A percentile compares a stretch with the other conserved stretches of the same genome.
Conservation (phyloP, 2,113 vertebrate species). For the Parotia lawesii region DNA sequence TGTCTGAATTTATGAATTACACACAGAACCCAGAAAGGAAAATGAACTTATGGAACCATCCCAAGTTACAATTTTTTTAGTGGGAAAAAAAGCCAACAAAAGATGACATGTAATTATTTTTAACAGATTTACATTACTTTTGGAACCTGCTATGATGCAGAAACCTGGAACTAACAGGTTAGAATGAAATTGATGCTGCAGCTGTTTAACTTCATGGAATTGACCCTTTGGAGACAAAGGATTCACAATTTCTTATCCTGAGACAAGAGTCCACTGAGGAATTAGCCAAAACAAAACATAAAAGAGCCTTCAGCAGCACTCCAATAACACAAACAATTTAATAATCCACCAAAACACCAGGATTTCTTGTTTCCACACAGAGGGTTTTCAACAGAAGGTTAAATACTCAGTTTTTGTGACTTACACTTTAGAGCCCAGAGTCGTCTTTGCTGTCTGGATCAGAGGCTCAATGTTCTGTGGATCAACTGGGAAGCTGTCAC, state of each 20-base stretch:
- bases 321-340: background rate
- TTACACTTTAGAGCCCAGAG: slow-evolving; percentile 96
- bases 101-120: rapidly evolving
- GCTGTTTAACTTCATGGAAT: background rate
- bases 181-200: background rate
- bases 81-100: rapidly evolving
- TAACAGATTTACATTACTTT: background rate
- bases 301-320: background rate
- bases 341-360: background rate
- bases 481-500: slow-evolving; percentile 88
- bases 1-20: background rate
- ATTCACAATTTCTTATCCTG: background rate
- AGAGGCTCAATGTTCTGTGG: slow-evolving; percentile 85
- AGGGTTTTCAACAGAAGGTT: rapidly evolving
- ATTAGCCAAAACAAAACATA: background rate
- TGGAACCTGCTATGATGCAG: background rate
- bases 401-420: background rate
- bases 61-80: rapidly evolving
- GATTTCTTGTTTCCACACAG: background rate
- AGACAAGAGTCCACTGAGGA: background rate
- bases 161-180: background rate
- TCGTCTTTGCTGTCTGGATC: slow-evolving; percentile 96
- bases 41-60: background rate
- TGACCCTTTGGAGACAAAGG: background rate
- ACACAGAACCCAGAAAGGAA: background rate